A percentile compares a stretch with the other conserved stretches of the same genome.
These are phyloP conservation scores for Aplodontia rufa DNA, from an alignment of 2,113 vertebrate genomes.

Conservation along the genomic window DNA sequence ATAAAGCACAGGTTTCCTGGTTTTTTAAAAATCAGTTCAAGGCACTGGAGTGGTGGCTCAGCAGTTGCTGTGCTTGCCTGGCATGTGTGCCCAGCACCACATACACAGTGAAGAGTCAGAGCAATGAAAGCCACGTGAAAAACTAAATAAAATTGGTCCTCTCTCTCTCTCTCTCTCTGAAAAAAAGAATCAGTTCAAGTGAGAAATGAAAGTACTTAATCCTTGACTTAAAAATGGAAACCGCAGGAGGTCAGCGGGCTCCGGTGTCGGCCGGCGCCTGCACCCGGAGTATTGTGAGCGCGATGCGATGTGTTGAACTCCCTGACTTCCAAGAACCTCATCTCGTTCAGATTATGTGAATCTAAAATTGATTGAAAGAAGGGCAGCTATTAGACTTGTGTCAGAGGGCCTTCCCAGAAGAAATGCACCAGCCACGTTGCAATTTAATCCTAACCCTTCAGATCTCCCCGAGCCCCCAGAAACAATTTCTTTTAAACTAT, in stretches of 20 bases:
- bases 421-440: constrained; percentile 49
- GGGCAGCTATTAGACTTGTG: constrained; percentile 52
- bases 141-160: no score
- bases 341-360: constrained; percentile 67
- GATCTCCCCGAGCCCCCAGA: constrained; percentile 43
- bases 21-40: not conserved
- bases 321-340: constrained; percentile 33
- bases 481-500: constrained; percentile 62
- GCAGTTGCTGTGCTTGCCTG: no score
- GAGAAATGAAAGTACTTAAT: not conserved
- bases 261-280: not conserved
- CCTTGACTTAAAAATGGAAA: no score
- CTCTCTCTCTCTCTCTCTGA: no score
- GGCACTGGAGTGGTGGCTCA: no score
- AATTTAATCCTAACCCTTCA: constrained; percentile 69
- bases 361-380: constrained; percentile 69
- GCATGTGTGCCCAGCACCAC: no score
- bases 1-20: not conserved
- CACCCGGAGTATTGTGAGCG: not conserved
- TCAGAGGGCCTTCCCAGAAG: constrained; percentile 62
- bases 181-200: not conserved
- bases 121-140: no score
- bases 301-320: not conserved
- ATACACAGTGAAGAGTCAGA: no score
- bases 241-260: no score